phyloP scores from a whole-genome alignment of 2,888 invertebrate genomes.

The Aphodius sticticus region DNA sequence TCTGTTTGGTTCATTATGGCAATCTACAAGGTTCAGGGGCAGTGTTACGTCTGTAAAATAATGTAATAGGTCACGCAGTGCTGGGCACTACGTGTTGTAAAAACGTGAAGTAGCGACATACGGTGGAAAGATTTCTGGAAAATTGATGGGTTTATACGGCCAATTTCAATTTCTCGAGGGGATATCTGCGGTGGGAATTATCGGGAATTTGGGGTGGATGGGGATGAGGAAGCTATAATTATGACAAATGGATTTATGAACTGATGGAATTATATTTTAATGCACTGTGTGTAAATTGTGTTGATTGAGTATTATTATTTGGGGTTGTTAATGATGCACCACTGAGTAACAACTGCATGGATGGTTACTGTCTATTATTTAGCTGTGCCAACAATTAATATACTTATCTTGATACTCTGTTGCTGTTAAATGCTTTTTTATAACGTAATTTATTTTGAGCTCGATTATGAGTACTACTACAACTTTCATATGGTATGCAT shows the following conservation, averaged over 20 bases:
- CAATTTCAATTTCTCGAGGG: neutral
- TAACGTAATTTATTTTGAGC: no score
- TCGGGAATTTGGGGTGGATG: neutral
- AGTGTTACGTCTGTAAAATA: neutral
- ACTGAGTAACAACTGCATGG: no score
- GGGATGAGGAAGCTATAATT: neutral
- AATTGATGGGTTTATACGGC: neutral
- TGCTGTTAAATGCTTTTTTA: no score
- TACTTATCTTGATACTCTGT: no score
- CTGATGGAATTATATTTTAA: neutral
- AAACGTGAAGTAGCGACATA: neutral
- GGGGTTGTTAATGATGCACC: neutral
- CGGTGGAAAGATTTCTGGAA: neutral
- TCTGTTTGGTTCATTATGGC: neutral
- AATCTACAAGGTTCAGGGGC: neutral
- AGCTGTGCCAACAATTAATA: no score
- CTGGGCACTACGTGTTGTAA: neutral
- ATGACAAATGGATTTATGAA: neutral
- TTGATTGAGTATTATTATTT: neutral
- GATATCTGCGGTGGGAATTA: neutral
- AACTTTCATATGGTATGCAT: no score
- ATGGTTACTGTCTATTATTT: no score
- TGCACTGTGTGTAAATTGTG: neutral
- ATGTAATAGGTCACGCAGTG: neutral
- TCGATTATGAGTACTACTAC: no score